Conservation (phyloP, 2,113 vertebrate species). For the Cathartes aura region DNA sequence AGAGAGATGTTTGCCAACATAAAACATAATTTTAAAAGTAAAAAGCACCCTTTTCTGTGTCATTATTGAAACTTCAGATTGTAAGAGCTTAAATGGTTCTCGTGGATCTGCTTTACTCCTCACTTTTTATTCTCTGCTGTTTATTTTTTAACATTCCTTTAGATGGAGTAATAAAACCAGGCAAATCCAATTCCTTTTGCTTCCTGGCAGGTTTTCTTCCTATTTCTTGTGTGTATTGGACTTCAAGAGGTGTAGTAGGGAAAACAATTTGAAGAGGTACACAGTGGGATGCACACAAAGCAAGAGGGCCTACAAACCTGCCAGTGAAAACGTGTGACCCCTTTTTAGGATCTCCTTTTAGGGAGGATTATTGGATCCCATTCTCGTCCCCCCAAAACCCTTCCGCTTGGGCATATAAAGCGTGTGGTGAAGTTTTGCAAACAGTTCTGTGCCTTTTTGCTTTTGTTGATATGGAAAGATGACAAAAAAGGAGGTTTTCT, state of each 20-base stretch:
- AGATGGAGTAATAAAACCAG: slow-evolving; percentile 3
- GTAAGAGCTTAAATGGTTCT: slow-evolving; percentile 10
- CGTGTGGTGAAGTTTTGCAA: rapidly evolving
- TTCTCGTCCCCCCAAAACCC: rapidly evolving
- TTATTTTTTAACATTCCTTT: slow-evolving; percentile 28
- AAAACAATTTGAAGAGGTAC: not conserved
- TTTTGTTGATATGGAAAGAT: not conserved
- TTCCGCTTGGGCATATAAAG: not conserved
- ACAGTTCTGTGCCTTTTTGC: not conserved
- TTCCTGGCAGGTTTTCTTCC: not conserved
- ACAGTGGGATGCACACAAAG: not conserved
- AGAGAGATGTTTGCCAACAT: slow-evolving; percentile 19
- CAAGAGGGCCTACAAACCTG: not conserved
- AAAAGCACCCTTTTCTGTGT: not conserved
- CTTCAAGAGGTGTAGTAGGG: not conserved
- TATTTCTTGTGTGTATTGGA: not conserved
- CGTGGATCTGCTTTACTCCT: not conserved
- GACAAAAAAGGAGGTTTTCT: not conserved
- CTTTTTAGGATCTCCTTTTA: not conserved
- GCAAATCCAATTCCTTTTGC: not conserved
- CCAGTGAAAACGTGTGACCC: not conserved
- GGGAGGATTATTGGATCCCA: not conserved
- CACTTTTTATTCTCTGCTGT: not conserved
- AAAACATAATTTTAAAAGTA: slow-evolving; percentile 25
- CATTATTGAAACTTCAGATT: slow-evolving; percentile 16